phyloP scores from a whole-genome alignment of 2,113 vertebrate genomes.

The Callipepla squamata region DNA sequence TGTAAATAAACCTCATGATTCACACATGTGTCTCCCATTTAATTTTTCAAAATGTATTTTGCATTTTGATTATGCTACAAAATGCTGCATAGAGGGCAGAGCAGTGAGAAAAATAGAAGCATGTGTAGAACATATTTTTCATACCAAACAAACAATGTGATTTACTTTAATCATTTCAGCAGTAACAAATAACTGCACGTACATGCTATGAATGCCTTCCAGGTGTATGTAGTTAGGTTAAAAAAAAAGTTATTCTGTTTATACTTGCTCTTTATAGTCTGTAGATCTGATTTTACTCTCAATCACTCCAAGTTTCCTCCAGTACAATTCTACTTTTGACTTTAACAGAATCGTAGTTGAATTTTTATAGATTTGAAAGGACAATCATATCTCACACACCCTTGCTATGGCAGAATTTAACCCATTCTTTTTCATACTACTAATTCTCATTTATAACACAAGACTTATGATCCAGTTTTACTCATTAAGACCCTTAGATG shows the following conservation, averaged over 20 bases:
- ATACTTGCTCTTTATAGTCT: background rate
- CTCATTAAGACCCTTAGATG: background rate
- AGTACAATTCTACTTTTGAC: background rate
- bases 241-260: slow-evolving; percentile 5
- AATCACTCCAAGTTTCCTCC: background rate
- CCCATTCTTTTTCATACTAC: background rate
- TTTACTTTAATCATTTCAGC: slow-evolving; percentile 70
- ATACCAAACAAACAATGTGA: slow-evolving; percentile 67
- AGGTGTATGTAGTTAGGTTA: slow-evolving; percentile 27
- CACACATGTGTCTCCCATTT: slow-evolving; percentile 55
- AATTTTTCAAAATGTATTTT: slow-evolving; percentile 77
- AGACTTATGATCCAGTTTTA: background rate
- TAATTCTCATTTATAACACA: accelerated
- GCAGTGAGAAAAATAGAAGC: slow-evolving; percentile 40
- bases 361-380: background rate
- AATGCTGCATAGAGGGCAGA: slow-evolving; percentile 43
- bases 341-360: background rate
- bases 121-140: slow-evolving; percentile 67
- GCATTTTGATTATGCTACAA: slow-evolving; percentile 70
- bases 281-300: background rate
- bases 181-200: slow-evolving; percentile 59
- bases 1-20: slow-evolving; percentile 72
- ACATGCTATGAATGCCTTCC: slow-evolving; percentile 57
- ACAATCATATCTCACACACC: background rate
- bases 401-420: background rate